Base-by-base conservation (phyloP, 2,888 invertebrate species). In the Perizoma flavofasciatum region DNA sequence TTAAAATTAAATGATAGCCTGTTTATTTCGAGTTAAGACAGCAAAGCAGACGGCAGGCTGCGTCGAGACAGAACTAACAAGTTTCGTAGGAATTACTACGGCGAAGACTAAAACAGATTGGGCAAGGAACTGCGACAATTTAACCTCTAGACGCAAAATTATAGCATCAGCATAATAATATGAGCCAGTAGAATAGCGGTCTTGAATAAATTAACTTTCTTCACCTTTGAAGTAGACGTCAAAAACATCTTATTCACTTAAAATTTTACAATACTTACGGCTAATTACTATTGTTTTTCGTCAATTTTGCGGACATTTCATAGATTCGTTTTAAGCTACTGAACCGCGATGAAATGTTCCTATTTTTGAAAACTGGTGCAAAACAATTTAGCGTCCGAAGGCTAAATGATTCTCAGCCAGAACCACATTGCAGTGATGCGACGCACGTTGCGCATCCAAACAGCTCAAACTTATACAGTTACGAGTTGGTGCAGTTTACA, bases 41-140 rank as follows among this genome's bases (percentile, higher is more conserved):
- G 63, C 68, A 59, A 70, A 69, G 66, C 67, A 73, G 67, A 67
- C 66, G 69, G 69, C 65, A 63, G 66, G 54, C 71, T 69, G 72
- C 74, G 68, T 69, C 70, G 71, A 72, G 72, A 64, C 74, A 74
- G 70, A 69, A 73, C 77, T 79, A 78, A 77, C 79, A 76, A 79
- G 75, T 78, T 78, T 69, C 68, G 61, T 64, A 70, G 67, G 72
- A 78, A 55, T 59, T 50, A 74, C 74, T 74, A 75, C 71, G 71
- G 67, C 71, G 69, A 70, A 60, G 52, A 49, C 52, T 48, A 46
- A 39, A 58, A 48, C 50, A 59, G 58, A 60, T 59, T 61, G 48
- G 59, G 55, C 55, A 58, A 57, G 56, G 55, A 59, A 61, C 57
- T 64, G 35, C 32, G 49, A 55, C 11, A 22, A 11, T 43, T 33